Evolutionary conservation across 1,140 invertebrate genomes (phyloP).

Genomic region (Lepidurus couesii): DNA sequence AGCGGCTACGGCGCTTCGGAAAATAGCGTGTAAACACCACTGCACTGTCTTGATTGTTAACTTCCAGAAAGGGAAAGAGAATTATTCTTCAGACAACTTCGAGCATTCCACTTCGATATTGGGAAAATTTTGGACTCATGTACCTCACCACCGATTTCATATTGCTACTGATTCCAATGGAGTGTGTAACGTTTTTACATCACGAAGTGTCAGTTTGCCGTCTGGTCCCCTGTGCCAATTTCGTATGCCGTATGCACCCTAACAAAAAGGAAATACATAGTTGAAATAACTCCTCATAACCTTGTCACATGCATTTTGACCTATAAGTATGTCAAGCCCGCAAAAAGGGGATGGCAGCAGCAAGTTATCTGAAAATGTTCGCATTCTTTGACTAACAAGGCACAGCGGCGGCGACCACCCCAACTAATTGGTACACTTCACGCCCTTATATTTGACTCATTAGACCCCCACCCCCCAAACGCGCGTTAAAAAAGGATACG

Average conservation of each 20-base stretch:
- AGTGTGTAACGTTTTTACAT: not conserved
- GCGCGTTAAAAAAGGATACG: not conserved
- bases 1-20: not conserved
- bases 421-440: constrained; percentile 15
- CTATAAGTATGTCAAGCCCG: not conserved
- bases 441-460: not conserved
- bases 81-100: not conserved
- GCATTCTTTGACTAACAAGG: constrained; percentile 18
- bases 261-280: constrained; percentile 9
- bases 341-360: not conserved
- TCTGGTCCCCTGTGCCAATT: not conserved
- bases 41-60: not conserved
- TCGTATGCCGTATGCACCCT: not conserved
- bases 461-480: not conserved
- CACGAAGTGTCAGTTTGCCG: not conserved
- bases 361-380: not conserved
- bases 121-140: not conserved
- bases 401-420: constrained; percentile 6
- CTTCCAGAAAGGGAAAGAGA: not conserved
- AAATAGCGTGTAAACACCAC: not conserved
- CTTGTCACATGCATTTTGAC: constrained; percentile 9
- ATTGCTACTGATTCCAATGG: not conserved
- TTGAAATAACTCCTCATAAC: not conserved
- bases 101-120: not conserved
- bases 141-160: not conserved